phyloP scores from a whole-genome alignment of 2,797 vertebrate species.

The Delichon dasypus region DNA sequence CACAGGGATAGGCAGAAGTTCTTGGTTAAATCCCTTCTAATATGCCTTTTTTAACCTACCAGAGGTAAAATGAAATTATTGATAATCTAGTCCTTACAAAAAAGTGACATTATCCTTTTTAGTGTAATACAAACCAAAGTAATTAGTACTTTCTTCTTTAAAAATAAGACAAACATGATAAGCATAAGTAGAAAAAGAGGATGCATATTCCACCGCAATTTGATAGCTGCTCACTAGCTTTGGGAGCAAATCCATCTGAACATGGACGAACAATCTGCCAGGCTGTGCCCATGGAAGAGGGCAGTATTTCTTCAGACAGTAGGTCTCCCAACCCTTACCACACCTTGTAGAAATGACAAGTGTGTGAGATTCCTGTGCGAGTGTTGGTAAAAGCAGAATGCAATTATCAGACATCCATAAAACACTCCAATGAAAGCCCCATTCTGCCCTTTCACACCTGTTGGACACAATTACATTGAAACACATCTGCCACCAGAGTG shows the following conservation, averaged over 20 bases:
- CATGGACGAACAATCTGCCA: not conserved
- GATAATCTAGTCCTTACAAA: not conserved
- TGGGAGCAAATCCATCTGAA: not conserved
- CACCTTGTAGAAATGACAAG: not conserved
- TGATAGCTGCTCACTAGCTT: not conserved
- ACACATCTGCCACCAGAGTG: not conserved
- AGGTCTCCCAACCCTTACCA: not conserved
- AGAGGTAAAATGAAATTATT: not conserved
- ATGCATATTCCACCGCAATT: not conserved
- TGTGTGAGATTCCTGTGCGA: not conserved
- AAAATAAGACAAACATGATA: not conserved
- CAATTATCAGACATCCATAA: conserved; percentile 50
- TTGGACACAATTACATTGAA: not conserved
- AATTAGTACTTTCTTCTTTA: not conserved
- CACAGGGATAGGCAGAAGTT: not conserved
- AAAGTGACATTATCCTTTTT: not conserved
- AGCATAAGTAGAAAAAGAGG: not conserved
- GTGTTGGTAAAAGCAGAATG: not conserved
- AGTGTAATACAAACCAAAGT: not conserved
- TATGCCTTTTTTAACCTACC: not conserved
- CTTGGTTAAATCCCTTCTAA: not conserved
- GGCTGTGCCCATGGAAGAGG: not conserved
- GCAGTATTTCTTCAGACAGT: not conserved
- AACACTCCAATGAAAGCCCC: not conserved
- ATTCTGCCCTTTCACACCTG: conserved; percentile 31